phyloP scores from a whole-genome alignment of 2,113 vertebrate species.

The Hippocampus barbouri region DNA sequence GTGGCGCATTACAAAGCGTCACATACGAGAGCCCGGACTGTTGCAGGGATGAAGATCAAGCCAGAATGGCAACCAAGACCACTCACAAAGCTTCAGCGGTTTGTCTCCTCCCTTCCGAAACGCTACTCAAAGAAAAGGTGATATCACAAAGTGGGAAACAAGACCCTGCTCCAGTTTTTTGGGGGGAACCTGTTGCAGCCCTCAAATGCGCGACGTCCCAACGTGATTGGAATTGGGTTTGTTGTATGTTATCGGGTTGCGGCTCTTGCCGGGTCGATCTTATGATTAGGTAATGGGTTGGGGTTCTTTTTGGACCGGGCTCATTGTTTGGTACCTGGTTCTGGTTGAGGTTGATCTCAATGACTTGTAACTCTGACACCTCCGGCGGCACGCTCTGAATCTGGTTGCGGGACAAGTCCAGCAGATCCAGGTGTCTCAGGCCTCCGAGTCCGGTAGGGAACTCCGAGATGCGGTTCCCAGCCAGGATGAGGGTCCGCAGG shows the following conservation, averaged over 20 bases:
- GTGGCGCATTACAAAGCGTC: too few species aligned
- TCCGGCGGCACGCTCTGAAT: conserved; percentile 82
- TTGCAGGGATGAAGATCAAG: too few species aligned
- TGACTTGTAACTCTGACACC: conserved; percentile 85
- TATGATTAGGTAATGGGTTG: background rate
- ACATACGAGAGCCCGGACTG: too few species aligned
- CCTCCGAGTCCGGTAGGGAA: conserved; percentile 82
- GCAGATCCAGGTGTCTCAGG: conserved; percentile 85
- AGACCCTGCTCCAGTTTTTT: too few species aligned
- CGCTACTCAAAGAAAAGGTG: too few species aligned
- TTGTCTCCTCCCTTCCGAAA: too few species aligned
- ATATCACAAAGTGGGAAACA: too few species aligned
- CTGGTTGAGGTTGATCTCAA: conserved; percentile 97
- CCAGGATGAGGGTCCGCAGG: conserved; percentile 84
- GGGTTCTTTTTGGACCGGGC: background rate
- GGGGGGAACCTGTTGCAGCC: too few species aligned
- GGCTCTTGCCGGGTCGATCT: background rate
- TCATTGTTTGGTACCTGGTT: conserved; percentile 78
- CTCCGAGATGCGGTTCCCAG: conserved; percentile 83
- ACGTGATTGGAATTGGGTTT: too few species aligned
- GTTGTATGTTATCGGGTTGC: background rate
- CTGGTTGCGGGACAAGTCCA: conserved; percentile 91
- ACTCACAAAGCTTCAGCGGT: too few species aligned
- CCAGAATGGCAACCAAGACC: too few species aligned
- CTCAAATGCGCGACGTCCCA: too few species aligned